A percentile compares a stretch with the other conserved stretches of the same genome.
These are phyloP conservation scores for Rhynchopsitta pachyrhyncha DNA, from an alignment of 2,113 vertebrate species.

Conservation along the genomic window DNA sequence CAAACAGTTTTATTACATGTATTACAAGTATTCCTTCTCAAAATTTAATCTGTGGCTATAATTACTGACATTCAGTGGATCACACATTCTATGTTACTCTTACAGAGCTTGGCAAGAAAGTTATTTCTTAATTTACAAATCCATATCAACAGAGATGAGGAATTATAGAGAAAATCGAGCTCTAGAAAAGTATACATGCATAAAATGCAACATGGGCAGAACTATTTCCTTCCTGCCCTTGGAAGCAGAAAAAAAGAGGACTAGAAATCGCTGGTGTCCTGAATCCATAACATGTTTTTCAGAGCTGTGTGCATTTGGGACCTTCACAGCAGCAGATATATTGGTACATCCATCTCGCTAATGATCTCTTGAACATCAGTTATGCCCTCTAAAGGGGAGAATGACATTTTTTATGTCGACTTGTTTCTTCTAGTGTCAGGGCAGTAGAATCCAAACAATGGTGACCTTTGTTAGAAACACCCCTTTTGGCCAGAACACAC, in stretches of 20 bases:
- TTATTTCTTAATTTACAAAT: conserved; percentile 16
- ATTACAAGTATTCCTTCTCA: not conserved
- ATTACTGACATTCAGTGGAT: not conserved
- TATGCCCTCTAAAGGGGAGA: conserved; percentile 28
- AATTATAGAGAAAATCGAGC: not conserved
- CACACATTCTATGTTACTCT: not conserved
- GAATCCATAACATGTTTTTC: not conserved
- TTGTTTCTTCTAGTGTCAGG: not conserved
- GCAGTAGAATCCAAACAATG: not conserved
- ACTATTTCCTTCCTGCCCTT: conserved; percentile 12
- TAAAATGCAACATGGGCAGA: not conserved
- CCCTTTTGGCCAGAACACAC: not conserved
- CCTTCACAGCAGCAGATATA: conserved; percentile 59
- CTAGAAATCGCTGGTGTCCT: not conserved
- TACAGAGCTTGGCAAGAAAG: not conserved
- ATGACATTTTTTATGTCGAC: not conserved
- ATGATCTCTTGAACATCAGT: conserved; percentile 59
- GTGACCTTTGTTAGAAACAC: not conserved
- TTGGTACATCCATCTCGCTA: conserved; percentile 52
- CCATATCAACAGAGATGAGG: not conserved
- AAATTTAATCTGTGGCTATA: not conserved
- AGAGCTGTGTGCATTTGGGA: conserved; percentile 39
- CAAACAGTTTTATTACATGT: not conserved
- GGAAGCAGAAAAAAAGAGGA: not conserved
- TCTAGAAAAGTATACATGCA: not conserved